Percentiles rank a stretch among this genome's conserved stretches.
These are phyloP conservation scores for Protonibea diacanthus DNA, from an alignment of 2,797 vertebrate species.

Conservation along the genomic window DNA sequence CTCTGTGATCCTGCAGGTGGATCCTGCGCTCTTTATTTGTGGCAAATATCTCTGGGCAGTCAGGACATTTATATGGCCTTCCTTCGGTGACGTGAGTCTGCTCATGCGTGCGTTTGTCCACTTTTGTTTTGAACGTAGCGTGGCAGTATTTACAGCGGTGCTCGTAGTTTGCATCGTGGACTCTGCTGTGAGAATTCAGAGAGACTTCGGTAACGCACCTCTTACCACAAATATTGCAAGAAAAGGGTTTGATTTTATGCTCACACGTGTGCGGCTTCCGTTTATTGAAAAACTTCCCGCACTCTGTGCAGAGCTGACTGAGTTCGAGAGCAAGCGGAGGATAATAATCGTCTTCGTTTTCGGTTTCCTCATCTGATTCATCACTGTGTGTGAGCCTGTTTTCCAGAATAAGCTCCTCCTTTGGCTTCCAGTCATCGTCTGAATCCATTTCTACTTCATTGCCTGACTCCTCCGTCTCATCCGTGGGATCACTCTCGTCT, in stretches of 20 bases:
- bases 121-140: constrained; percentile 45
- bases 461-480: constrained; percentile 1
- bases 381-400: not conserved
- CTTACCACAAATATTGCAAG: constrained; percentile 67
- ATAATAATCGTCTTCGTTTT: not conserved
- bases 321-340: not conserved
- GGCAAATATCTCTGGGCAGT: constrained; percentile 53
- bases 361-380: constrained; percentile 15
- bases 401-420: not conserved
- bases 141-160: constrained; percentile 61
- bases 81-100: constrained; percentile 24
- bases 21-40: constrained; percentile 20
- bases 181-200: constrained; percentile 47
- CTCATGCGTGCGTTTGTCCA: constrained; percentile 55
- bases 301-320: constrained; percentile 64
- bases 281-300: constrained; percentile 50
- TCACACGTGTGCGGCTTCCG: constrained; percentile 51
- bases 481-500: not conserved
- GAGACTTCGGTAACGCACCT: constrained; percentile 39
- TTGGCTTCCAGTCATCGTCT: constrained; percentile 6
- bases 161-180: constrained; percentile 54
- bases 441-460: not conserved
- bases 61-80: constrained; percentile 58
- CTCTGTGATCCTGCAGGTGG: constrained; percentile 57
- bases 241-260: constrained; percentile 55